Conservation (phyloP, 2,888 invertebrate species). For the Eurytoma adleriae region DNA sequence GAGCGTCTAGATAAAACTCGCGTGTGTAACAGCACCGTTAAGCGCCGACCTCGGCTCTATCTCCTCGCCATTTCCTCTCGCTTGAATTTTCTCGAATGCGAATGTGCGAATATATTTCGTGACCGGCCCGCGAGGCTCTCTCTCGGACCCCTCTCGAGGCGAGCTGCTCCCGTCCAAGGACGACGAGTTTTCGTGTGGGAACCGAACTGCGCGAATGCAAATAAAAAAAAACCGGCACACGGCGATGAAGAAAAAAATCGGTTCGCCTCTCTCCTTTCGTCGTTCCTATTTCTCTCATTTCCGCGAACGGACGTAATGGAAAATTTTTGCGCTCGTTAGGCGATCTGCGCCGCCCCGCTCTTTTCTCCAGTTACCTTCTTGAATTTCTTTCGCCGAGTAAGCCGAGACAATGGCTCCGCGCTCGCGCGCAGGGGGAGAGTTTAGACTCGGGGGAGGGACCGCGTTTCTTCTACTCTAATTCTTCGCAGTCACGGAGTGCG, state of each 20-base stretch:
- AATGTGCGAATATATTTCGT: no score
- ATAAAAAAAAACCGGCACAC: no score
- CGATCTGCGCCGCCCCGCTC: neutral
- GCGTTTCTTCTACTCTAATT: slow-evolving; percentile 47
- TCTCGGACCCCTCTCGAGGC: neutral
- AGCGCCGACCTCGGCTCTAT: neutral
- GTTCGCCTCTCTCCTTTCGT: neutral
- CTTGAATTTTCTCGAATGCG: slow-evolving; percentile 35
- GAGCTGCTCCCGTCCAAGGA: slow-evolving; percentile 61
- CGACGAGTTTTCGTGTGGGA: slow-evolving; percentile 67
- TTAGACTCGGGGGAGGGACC: slow-evolving; percentile 11
- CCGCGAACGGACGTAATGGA: slow-evolving; percentile 23
- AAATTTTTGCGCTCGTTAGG: slow-evolving; percentile 29
- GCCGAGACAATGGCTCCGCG: neutral
- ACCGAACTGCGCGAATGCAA: slow-evolving; percentile 48
- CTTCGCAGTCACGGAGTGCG: slow-evolving; percentile 29
- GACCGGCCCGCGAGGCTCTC: no score
- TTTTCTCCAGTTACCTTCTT: slow-evolving; percentile 29
- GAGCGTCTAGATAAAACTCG: neutral
- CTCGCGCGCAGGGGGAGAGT: neutral
- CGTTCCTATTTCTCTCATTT: slow-evolving; percentile 36
- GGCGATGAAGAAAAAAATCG: neutral
- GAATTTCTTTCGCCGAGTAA: slow-evolving; percentile 9
- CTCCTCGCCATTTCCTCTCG: slow-evolving; percentile 11
- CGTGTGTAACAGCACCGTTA: slow-evolving; percentile 34